Percentiles rank a stretch among this genome's conserved stretches.
Conservation (phyloP, 2,113 vertebrate genomes). For the Leptobrachium leishanense region DNA sequence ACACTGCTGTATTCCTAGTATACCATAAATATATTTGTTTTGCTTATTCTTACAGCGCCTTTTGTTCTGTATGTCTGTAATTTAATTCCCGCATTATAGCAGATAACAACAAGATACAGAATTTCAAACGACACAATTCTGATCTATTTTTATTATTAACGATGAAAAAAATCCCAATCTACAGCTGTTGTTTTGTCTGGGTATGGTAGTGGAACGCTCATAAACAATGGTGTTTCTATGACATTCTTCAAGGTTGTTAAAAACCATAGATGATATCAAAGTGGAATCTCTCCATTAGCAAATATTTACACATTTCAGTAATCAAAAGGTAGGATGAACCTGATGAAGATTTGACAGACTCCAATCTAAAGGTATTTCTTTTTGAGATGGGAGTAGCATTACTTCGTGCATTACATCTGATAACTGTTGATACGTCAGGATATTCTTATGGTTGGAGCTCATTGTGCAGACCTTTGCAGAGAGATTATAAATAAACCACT, state of each 20-base stretch:
- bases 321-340: too few species aligned
- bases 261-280: background rate
- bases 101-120: conserved; percentile 8
- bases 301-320: too few species aligned
- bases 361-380: too few species aligned
- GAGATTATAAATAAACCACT: too few species aligned
- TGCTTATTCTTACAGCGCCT: conserved; percentile 21
- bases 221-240: background rate
- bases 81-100: conserved; percentile 24
- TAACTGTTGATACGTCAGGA: too few species aligned
- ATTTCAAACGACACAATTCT: conserved; percentile 18
- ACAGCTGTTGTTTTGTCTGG: conserved; percentile 29
- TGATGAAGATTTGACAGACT: too few species aligned
- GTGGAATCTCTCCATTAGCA: too few species aligned
- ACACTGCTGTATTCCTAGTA: conserved; percentile 21
- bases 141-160: conserved; percentile 28
- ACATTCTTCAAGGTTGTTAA: background rate
- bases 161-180: background rate
- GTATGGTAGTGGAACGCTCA: background rate
- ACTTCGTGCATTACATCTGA: too few species aligned
- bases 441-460: too few species aligned
- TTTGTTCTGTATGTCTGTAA: conserved; percentile 23
- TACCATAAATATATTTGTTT: conserved; percentile 20
- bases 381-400: too few species aligned
- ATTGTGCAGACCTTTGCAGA: too few species aligned